phyloP scores from a whole-genome alignment of 64 coral and sea anemone genomes.

The Trachythela sp. region DNA sequence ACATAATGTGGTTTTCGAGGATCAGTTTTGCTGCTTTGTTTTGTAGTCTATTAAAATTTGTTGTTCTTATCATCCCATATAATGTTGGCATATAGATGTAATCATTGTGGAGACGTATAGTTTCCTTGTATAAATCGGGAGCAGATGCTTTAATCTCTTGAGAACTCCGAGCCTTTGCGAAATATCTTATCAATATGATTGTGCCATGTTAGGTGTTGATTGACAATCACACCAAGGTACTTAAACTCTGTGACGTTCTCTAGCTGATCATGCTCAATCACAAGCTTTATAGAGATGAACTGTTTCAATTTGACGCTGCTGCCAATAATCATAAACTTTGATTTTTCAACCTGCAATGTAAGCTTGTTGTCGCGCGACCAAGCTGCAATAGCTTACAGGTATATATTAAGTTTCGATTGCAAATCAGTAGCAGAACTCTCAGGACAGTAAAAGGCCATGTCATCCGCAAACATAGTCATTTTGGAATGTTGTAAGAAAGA shows the following conservation, averaged over 20 bases:
- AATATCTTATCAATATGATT: not conserved
- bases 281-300: slow-evolving; percentile 10
- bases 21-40: slow-evolving; percentile 31
- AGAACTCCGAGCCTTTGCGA: slow-evolving; percentile 1
- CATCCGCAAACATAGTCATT: slow-evolving; percentile 49
- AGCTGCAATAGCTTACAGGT: slow-evolving; percentile 13
- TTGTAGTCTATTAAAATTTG: slow-evolving; percentile 31
- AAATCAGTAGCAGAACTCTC: slow-evolving; percentile 15
- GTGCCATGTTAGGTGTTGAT: not conserved
- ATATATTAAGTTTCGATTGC: slow-evolving; percentile 17
- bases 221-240: not conserved
- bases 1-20: slow-evolving; percentile 20
- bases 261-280: slow-evolving; percentile 10
- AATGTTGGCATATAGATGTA: not conserved
- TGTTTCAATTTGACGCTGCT: slow-evolving; percentile 13
- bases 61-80: slow-evolving; percentile 46
- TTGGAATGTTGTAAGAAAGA: slow-evolving; percentile 21
- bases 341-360: slow-evolving; percentile 27
- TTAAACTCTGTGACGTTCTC: not conserved
- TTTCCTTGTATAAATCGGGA: slow-evolving; percentile 27
- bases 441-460: slow-evolving; percentile 35
- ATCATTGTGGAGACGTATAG: slow-evolving; percentile 31
- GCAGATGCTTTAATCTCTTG: slow-evolving; percentile 37
- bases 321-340: slow-evolving; percentile 23
- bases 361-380: slow-evolving; percentile 24